phyloP scores from a whole-genome alignment of 2,797 vertebrate genomes.

The Lycodopsis pacificus region DNA sequence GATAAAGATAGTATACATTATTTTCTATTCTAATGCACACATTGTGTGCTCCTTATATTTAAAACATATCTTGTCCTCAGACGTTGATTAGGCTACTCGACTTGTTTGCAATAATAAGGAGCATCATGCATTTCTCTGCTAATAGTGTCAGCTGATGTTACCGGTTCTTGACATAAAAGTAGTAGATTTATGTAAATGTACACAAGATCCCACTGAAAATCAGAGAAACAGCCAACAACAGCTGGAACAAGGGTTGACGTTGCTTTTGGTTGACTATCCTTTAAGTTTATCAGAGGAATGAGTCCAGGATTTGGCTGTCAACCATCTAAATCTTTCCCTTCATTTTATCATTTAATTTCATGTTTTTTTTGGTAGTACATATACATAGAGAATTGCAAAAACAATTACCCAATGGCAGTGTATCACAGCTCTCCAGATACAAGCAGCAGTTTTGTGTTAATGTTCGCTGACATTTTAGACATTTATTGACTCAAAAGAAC shows the following conservation, averaged over 20 bases:
- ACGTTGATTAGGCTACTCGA: neutral
- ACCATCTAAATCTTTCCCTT: neutral
- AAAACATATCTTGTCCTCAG: neutral
- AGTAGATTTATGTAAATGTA: neutral
- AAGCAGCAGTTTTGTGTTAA: neutral
- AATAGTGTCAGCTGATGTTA: no score
- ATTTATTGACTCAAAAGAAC: no score
- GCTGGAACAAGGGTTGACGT: neutral
- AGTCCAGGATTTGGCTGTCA: neutral
- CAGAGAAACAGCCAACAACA: neutral
- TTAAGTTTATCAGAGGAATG: neutral
- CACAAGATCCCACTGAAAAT: neutral
- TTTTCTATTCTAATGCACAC: neutral
- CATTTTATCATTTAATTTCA: no score
- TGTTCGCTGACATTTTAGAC: neutral
- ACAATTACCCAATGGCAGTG: no score
- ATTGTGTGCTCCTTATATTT: neutral
- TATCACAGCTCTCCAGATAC: no score
- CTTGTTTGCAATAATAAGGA: neutral
- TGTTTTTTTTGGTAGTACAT: no score
- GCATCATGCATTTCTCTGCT: neutral
- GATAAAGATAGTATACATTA: no score
- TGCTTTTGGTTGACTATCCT: neutral
- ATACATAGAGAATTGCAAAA: no score
- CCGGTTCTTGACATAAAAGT: neutral